phyloP scores from a whole-genome alignment of 2,888 invertebrate genomes.

The Punctoribates punctum region DNA sequence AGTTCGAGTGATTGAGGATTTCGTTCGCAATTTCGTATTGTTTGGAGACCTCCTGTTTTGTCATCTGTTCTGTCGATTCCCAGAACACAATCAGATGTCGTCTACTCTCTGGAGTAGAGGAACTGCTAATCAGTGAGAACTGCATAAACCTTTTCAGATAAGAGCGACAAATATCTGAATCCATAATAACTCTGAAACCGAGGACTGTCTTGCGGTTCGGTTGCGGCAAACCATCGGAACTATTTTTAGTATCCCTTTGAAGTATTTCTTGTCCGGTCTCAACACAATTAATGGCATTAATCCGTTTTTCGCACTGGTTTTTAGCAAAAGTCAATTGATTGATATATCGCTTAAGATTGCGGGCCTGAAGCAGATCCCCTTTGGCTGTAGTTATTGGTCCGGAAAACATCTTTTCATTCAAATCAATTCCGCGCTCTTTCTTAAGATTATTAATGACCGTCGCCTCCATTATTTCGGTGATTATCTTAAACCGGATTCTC shows the following conservation, averaged over 20 bases:
- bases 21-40: constrained; percentile 67
- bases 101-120: constrained; percentile 46
- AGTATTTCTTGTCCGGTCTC: constrained; percentile 55
- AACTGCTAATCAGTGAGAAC: constrained; percentile 74
- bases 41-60: constrained; percentile 54
- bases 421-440: constrained; percentile 67
- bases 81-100: constrained; percentile 62
- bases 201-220: constrained; percentile 55
- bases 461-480: constrained; percentile 89
- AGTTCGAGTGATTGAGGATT: constrained; percentile 65
- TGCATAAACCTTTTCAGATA: constrained; percentile 76
- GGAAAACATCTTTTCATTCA: constrained; percentile 50
- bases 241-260: constrained; percentile 42
- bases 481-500: constrained; percentile 77
- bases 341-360: constrained; percentile 77
- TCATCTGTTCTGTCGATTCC: constrained; percentile 77
- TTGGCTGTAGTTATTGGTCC: constrained; percentile 57
- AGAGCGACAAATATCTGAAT: constrained; percentile 72
- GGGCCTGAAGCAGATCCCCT: constrained; percentile 70
- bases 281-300: constrained; percentile 71
- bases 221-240: constrained; percentile 47
- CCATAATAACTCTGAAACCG: constrained; percentile 68
- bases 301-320: constrained; percentile 71
- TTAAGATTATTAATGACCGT: constrained; percentile 85
- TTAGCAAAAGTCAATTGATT: constrained; percentile 74